phyloP scores from a whole-genome alignment of 2,888 invertebrate species.

The Bembecia ichneumoniformis region DNA sequence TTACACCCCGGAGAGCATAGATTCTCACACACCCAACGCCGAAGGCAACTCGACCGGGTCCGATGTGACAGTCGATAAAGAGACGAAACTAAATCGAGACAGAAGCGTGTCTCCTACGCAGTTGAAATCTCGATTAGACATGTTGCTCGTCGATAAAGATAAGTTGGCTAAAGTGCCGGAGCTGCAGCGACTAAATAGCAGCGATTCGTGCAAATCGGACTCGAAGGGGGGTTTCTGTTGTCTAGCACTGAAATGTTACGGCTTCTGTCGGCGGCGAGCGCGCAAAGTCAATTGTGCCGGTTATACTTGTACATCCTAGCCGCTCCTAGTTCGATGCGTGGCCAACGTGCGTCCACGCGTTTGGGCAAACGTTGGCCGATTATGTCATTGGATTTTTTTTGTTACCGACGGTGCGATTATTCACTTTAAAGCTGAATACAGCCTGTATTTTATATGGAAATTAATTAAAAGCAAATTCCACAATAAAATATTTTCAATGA shows the following conservation, averaged over 20 bases:
- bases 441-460: too few species aligned
- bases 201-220: constrained; percentile 53
- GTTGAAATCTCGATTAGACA: constrained; percentile 74
- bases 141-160: constrained; percentile 37
- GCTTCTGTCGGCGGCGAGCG: constrained; percentile 52
- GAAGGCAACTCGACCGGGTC: constrained; percentile 42
- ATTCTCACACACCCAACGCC: constrained; percentile 80
- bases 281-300: constrained; percentile 42
- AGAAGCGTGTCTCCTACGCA: constrained; percentile 75
- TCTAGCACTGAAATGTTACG: constrained; percentile 54
- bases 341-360: too few species aligned
- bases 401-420: too few species aligned
- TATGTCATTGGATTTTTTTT: too few species aligned
- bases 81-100: constrained; percentile 33
- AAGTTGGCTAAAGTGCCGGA: constrained; percentile 27
- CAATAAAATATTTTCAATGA: too few species aligned
- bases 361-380: too few species aligned
- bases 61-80: constrained; percentile 34
- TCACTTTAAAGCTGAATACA: too few species aligned
- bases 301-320: constrained; percentile 36
- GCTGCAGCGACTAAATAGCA: constrained; percentile 45
- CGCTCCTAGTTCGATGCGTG: too few species aligned
- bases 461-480: too few species aligned
- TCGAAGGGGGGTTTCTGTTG: constrained; percentile 48
- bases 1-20: constrained; percentile 87